A percentile compares a stretch with the other conserved stretches of the same genome.
These are phyloP conservation scores for Drosophila suboccidentalis DNA, from an alignment of 2,888 invertebrate genomes.

Conservation along the genomic window DNA sequence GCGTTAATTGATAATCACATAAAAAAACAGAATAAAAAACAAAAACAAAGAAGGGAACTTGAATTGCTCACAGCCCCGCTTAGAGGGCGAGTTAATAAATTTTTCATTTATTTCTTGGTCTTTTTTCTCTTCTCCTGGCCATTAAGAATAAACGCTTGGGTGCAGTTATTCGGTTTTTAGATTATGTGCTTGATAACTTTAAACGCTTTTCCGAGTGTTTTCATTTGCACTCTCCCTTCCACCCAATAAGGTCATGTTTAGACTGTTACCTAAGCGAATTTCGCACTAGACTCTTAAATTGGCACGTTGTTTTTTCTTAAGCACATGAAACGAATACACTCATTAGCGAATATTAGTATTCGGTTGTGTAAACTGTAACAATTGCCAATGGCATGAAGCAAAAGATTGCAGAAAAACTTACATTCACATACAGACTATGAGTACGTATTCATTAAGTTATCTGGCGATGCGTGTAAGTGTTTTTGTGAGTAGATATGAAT, in stretches of 20 bases:
- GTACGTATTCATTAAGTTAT: not conserved
- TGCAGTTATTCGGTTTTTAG: slow-evolving; percentile 48
- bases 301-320: slow-evolving; percentile 37
- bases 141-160: slow-evolving; percentile 47
- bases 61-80: slow-evolving; percentile 24
- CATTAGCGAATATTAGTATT: slow-evolving; percentile 53
- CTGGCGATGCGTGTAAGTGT: not conserved
- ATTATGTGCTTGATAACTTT: slow-evolving; percentile 49
- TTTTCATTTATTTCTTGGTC: slow-evolving; percentile 34
- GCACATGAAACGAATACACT: slow-evolving; percentile 19
- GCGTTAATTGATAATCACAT: slow-evolving; percentile 74
- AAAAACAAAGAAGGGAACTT: slow-evolving; percentile 43
- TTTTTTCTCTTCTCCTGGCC: slow-evolving; percentile 29
- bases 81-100: slow-evolving; percentile 35
- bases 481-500: not conserved
- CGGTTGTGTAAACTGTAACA: slow-evolving; percentile 42
- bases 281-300: slow-evolving; percentile 47
- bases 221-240: slow-evolving; percentile 14
- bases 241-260: slow-evolving; percentile 14
- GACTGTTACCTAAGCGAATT: slow-evolving; percentile 46
- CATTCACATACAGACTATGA: not conserved
- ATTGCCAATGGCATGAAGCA: slow-evolving; percentile 1
- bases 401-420: slow-evolving; percentile 15
- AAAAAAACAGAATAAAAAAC: slow-evolving; percentile 25
- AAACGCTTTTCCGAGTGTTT: slow-evolving; percentile 30